Conservation (phyloP, 2,888 invertebrate genomes). For the Tenthredo livida region DNA sequence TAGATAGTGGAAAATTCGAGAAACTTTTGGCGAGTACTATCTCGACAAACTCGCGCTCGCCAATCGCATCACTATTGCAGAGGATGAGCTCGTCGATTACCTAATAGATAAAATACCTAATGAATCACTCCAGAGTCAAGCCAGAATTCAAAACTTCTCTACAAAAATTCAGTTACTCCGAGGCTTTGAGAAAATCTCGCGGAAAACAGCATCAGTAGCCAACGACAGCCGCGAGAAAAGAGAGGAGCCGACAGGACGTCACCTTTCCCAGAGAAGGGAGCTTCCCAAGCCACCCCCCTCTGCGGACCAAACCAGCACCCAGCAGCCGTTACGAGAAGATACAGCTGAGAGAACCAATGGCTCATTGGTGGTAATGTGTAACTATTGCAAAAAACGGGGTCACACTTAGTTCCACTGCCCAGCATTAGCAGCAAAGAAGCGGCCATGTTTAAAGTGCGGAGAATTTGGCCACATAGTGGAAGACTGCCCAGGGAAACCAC, state of each 20-base stretch:
- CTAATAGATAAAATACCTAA: conserved; percentile 61
- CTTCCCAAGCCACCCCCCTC: not conserved
- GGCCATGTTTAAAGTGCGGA: not conserved
- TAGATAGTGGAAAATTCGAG: conserved; percentile 55
- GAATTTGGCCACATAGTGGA: not conserved
- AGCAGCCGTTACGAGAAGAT: not conserved
- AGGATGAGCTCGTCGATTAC: conserved; percentile 60
- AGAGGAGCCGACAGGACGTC: not conserved
- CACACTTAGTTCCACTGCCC: not conserved
- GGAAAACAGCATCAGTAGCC: not conserved
- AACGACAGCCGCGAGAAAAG: not conserved
- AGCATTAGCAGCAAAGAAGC: not conserved
- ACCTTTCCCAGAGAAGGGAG: not conserved
- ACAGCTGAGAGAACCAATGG: not conserved
- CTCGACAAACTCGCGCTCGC: conserved; percentile 59
- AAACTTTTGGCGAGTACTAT: conserved; percentile 59
- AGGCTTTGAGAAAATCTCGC: conserved; percentile 25
- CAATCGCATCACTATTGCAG: conserved; percentile 55
- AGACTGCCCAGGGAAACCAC: not conserved
- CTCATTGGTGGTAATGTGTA: not conserved
- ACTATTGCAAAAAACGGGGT: not conserved
- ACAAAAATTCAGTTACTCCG: not conserved
- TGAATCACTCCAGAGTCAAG: conserved; percentile 57
- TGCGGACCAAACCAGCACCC: not conserved
- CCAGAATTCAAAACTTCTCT: conserved; percentile 57